Conservation (phyloP, 2,888 invertebrate genomes). For the Melipona bicolor region DNA sequence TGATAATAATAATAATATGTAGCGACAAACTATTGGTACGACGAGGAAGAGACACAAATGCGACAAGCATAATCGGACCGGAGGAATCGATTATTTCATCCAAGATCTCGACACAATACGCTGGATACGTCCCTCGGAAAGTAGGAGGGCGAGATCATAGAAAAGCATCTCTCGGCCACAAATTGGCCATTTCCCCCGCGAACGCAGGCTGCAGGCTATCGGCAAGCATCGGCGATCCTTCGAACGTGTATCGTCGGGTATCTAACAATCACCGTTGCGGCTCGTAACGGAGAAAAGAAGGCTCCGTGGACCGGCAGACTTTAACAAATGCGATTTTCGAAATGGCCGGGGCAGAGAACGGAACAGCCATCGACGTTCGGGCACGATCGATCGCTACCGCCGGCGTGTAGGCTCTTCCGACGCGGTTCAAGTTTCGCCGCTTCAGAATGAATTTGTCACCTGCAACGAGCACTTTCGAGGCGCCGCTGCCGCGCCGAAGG, state of each 20-base stretch:
- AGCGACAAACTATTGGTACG: not conserved
- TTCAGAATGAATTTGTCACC: conserved; percentile 50
- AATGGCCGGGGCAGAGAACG: not conserved
- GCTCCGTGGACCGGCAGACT: not conserved
- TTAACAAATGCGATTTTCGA: conserved; percentile 26
- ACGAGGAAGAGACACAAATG: not conserved
- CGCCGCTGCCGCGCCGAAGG: not conserved
- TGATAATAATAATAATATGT: not conserved
- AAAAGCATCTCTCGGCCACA: not conserved
- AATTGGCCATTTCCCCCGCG: conserved; percentile 1
- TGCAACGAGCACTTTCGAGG: conserved; percentile 38
- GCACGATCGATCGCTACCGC: conserved; percentile 15
- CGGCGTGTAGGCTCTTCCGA: not conserved
- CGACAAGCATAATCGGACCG: no score
- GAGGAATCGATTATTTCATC: not conserved
- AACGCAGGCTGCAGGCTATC: not conserved
- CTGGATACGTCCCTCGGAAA: not conserved
- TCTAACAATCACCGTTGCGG: not conserved
- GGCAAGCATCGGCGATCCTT: not conserved
- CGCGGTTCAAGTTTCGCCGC: conserved; percentile 24
- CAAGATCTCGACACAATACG: not conserved
- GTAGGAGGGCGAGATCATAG: not conserved
- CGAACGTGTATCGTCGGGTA: conserved; percentile 1
- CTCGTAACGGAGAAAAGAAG: conserved; percentile 7
- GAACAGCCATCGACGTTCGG: conserved; percentile 8